Evolutionary conservation across 2,113 vertebrate species (phyloP).

Genomic region (Galbula dea): DNA sequence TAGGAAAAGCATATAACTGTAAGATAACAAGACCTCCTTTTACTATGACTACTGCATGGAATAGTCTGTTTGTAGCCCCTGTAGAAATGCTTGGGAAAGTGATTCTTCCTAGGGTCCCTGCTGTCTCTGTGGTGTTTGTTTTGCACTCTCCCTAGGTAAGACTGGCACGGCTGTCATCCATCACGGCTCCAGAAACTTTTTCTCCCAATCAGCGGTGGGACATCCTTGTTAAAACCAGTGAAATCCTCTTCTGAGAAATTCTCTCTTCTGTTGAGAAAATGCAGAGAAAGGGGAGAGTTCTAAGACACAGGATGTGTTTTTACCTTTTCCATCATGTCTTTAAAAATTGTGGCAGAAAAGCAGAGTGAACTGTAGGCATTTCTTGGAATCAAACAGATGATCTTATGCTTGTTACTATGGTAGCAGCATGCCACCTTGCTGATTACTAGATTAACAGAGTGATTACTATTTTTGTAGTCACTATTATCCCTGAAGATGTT

Average conservation of each 20-base stretch:
- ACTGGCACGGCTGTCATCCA: background rate
- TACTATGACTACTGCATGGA: background rate
- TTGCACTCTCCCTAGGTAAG: background rate
- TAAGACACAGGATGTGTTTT: background rate
- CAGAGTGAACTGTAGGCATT: background rate
- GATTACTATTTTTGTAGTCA: background rate
- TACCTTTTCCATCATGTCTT: background rate
- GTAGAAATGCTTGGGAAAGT: background rate
- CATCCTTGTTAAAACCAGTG: background rate
- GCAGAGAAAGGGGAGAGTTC: background rate
- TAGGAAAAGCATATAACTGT: background rate
- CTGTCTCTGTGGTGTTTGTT: background rate
- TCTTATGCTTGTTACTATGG: conserved; percentile 12
- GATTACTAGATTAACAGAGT: background rate
- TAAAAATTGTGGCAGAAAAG: background rate
- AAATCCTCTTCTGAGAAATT: background rate
- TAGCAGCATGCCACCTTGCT: background rate
- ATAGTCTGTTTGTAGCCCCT: background rate
- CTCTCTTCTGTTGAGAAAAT: background rate
- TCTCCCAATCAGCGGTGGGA: background rate
- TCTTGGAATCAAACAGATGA: conserved; percentile 9
- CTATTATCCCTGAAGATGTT: background rate
- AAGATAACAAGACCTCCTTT: background rate
- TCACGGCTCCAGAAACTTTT: background rate
- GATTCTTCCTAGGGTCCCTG: background rate